A percentile compares a stretch with the other conserved stretches of the same genome.
Conservation (phyloP, 2,797 vertebrate species). For the Acomys russatus region DNA sequence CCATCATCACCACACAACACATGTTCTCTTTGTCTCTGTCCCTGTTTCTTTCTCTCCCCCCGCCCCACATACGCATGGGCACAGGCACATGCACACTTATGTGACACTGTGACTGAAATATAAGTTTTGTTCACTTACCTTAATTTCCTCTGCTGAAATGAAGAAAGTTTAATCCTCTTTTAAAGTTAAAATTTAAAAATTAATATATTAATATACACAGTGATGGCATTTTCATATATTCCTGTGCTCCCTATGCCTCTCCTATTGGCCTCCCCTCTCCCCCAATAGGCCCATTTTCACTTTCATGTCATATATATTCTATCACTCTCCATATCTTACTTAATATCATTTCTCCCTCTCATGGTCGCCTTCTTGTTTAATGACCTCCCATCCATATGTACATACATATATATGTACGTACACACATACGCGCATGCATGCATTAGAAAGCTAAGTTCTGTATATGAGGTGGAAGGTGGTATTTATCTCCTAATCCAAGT, state of each 20-base stretch:
- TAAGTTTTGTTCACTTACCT: neutral
- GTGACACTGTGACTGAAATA: neutral
- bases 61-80: neutral
- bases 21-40: no score
- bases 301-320: neutral
- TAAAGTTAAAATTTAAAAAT: neutral
- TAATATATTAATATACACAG: neutral
- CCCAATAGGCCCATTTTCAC: neutral
- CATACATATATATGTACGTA: no score
- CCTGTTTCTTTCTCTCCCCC: no score
- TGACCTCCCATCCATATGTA: neutral
- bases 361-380: neutral
- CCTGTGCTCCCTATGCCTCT: neutral
- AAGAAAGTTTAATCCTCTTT: neutral
- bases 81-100: neutral
- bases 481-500: neutral
- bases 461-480: neutral
- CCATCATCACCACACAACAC: neutral
- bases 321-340: no score
- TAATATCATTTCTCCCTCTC: neutral
- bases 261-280: neutral
- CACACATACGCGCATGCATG: no score
- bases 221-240: neutral
- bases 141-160: neutral
- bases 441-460: neutral